Conservation (phyloP, 1,140 invertebrate genomes). For the Berghia stephanieae region DNA sequence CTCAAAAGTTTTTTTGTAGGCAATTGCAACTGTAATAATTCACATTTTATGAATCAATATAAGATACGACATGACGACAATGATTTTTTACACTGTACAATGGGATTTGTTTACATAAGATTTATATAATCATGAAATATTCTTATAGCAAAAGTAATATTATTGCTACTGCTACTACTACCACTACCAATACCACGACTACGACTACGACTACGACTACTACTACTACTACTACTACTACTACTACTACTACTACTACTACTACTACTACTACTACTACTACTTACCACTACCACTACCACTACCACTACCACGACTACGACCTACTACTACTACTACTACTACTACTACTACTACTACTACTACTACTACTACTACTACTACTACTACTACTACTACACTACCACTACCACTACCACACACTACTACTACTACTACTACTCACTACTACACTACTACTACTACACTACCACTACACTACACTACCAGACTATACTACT, state of each 20-base stretch:
- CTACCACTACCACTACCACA: conserved; percentile 11
- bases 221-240: conserved; percentile 5
- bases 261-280: conserved; percentile 15
- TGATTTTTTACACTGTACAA: not conserved
- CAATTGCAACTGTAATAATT: not conserved
- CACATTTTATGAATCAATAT: not conserved
- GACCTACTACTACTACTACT: conserved; percentile 14
- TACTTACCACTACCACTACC: conserved; percentile 10
- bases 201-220: conserved; percentile 15
- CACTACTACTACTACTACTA: conserved; percentile 19
- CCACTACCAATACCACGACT: not conserved
- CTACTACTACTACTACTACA: conserved; percentile 20
- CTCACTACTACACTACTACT: conserved; percentile 21
- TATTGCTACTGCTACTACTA: conserved; percentile 4
- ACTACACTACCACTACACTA: conserved; percentile 19
- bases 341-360: conserved; percentile 13
- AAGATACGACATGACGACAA: not conserved
- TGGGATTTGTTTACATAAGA: not conserved
- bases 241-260: conserved; percentile 19
- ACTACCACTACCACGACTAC: conserved; percentile 3
- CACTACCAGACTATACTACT: too few species aligned
- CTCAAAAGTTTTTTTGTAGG: not conserved
- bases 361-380: conserved; percentile 20
- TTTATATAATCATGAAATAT: not conserved
- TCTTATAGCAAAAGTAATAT: not conserved